Percentiles rank a stretch among this genome's conserved stretches.
Evolutionary conservation across 2,113 vertebrate species (phyloP).

Genomic region (Bombycilla garrulus): DNA sequence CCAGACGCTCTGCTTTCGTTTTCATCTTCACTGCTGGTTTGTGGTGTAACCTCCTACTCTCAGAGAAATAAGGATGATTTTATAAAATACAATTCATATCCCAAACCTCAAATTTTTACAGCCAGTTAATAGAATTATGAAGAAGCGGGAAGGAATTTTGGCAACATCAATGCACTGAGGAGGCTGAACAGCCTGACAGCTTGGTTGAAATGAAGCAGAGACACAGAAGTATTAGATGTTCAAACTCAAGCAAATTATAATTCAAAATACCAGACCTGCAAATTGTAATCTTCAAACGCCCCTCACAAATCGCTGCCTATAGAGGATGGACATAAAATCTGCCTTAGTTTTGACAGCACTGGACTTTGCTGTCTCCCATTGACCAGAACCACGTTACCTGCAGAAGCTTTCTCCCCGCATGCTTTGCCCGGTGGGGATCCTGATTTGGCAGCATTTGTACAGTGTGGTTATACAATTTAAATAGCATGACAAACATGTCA

Average conservation of each 20-base stretch:
- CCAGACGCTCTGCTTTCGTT: neutral
- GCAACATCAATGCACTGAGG: neutral
- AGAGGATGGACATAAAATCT: neutral
- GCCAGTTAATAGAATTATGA: neutral
- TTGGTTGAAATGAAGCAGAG: neutral
- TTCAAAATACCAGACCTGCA: neutral
- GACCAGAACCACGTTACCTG: neutral
- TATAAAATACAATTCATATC: neutral
- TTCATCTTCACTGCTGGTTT: neutral
- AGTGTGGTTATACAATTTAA: neutral
- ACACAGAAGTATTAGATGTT: neutral
- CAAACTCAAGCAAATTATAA: neutral
- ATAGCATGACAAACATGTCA: neutral
- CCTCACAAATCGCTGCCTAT: neutral
- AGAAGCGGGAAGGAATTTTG: neutral
- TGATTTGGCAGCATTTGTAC: neutral
- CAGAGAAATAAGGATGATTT: neutral
- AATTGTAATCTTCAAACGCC: neutral
- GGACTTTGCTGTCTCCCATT: neutral
- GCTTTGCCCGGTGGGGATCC: neutral
- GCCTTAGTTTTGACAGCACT: neutral
- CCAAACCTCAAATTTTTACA: neutral
- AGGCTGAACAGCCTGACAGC: neutral
- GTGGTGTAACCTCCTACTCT: neutral
- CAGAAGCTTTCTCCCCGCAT: neutral